Conservation (phyloP, 2,113 vertebrate genomes). For the Osmerus mordax region DNA sequence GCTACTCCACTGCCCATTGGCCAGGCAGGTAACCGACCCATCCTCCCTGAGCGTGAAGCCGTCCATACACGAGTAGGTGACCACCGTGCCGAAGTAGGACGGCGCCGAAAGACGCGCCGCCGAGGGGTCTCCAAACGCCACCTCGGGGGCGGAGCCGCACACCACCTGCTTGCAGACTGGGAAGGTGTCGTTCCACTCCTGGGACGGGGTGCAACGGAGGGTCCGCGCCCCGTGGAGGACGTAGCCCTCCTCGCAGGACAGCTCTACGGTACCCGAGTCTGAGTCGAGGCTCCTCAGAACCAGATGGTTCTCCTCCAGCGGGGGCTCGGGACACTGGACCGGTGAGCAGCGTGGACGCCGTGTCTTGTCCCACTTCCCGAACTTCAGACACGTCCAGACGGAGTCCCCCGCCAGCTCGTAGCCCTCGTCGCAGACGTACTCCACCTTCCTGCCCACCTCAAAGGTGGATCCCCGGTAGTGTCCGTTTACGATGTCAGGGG, state of each 20-base stretch:
- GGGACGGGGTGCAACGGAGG: constrained; percentile 82
- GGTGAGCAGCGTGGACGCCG: constrained; percentile 80
- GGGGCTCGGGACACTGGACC: constrained; percentile 88
- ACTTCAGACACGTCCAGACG: constrained; percentile 88
- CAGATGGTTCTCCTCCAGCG: constrained; percentile 85
- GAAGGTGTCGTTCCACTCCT: constrained; percentile 92
- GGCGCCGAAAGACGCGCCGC: constrained; percentile 51
- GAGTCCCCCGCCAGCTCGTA: constrained; percentile 85
- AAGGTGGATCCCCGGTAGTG: constrained; percentile 79
- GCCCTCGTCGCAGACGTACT: constrained; percentile 88
- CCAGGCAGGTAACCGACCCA: constrained; percentile 74
- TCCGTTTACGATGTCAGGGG: constrained; percentile 80
- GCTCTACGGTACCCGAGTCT: constrained; percentile 78
- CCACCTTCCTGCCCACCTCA: constrained; percentile 83
- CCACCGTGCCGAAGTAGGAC: constrained; percentile 76
- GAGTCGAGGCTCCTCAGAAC: constrained; percentile 78
- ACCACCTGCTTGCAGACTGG: constrained; percentile 84
- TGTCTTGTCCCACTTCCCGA: constrained; percentile 85
- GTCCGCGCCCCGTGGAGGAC: constrained; percentile 79
- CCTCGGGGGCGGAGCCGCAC: constrained; percentile 81
- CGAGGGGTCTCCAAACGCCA: constrained; percentile 80
- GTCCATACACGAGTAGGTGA: constrained; percentile 85
- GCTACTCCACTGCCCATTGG: constrained; percentile 82
- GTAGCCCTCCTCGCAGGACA: constrained; percentile 89
- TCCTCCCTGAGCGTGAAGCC: constrained; percentile 84